These are phyloP conservation scores for Poeciliopsis turneri DNA, from an alignment of 2,797 vertebrate species.

Conservation along the genomic window DNA sequence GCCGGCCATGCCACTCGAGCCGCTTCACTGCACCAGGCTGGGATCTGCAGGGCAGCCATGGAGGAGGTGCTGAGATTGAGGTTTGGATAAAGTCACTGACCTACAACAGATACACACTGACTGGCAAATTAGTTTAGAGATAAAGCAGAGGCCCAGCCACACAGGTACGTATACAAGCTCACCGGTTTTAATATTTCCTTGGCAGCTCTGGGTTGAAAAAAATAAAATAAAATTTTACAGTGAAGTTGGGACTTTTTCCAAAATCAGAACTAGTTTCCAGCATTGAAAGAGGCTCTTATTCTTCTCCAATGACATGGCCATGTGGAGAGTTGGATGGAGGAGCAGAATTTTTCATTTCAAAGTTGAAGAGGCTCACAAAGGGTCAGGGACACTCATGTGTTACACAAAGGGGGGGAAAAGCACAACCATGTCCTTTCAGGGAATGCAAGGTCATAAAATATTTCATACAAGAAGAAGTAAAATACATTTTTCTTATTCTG, in stretches of 20 bases:
- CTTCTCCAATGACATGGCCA: neutral
- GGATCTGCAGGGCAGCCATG: conserved; percentile 52
- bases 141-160: neutral
- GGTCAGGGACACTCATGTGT: conserved; percentile 1
- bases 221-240: neutral
- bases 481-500: neutral
- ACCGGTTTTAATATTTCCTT: neutral
- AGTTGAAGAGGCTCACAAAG: neutral
- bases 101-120: conserved; percentile 22
- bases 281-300: neutral
- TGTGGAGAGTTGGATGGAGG: neutral
- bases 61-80: conserved; percentile 50
- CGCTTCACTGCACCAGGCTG: conserved; percentile 70
- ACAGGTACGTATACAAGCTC: neutral
- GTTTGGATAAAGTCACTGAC: conserved; percentile 40
- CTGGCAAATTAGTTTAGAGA: conserved; percentile 3
- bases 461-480: neutral
- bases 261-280: neutral
- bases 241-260: neutral
- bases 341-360: neutral
- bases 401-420: neutral
- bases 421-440: neutral
- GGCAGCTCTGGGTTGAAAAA: neutral
- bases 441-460: conserved; percentile 4
- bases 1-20: conserved; percentile 64